Base-by-base conservation (phyloP, 2,797 vertebrate species). In the Synanceia verrucosa region DNA sequence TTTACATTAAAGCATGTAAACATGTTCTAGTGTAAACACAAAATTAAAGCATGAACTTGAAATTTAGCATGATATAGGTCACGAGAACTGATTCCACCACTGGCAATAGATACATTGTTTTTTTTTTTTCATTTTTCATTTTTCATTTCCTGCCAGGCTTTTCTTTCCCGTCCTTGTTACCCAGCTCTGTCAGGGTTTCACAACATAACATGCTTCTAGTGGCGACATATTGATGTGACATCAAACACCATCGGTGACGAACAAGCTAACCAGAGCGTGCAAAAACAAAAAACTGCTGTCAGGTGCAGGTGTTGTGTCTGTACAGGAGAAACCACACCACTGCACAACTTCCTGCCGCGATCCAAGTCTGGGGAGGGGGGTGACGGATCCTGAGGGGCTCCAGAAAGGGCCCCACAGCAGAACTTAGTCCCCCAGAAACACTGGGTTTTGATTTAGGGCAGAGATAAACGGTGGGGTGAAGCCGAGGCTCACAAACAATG, bases 221-320 rank as follows among this genome's bases (percentile, higher is more conserved):
- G 62, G 71, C 43, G 63, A 51, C 24, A 29, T 23, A 65, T n/a
- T 31, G 19, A 67, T 31, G 23, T 47, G 10, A 87, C 85, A 72
- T 88, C 78, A 88, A 78, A 59, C 36, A 1, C 66, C 29, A 50
- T 47, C n/a, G 48, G 39, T 75, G 84, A 89, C 83, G 58, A 81
- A 63, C 72, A 57, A 11, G 69, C 73, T 83, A 89, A 90, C 88
- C 89, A 86, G 65, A 81, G 39, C 24, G 39, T 50, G 63, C 11
- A 34, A 57, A 50, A 50, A 58, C 56, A 66, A 47, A 18, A 58
- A 58, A 46, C 46, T 56, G 48, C 66, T 70, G 31, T 70, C 70
- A 86, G 70, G 64, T 86, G 89, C 93, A 94, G 91, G 86, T 93
- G 92, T 87, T 70, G 29, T 74, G 79, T 86, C 85, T 90, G 66